Base-by-base conservation (phyloP, 1,140 invertebrate species). In the Drosophila insularis region DNA sequence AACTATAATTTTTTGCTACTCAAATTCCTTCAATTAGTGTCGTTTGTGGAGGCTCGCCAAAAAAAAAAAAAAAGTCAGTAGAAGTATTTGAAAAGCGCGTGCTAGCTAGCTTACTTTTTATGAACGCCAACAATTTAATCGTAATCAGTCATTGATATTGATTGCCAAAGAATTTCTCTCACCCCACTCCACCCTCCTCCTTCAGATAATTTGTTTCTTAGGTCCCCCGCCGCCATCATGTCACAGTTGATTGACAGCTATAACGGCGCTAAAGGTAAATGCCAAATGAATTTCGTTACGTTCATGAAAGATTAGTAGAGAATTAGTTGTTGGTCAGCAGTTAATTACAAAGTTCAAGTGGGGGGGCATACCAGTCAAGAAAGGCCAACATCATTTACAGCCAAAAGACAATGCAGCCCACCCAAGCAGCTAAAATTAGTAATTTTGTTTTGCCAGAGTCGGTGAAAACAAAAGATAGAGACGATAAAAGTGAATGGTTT, bases 311-410 rank as follows among this genome's bases (percentile, higher is more conserved):
- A 71, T 68, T 66, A 71, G 27, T 40, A n/a, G 40, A 63, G 43
- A 39, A 19, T 46, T 19, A 32, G 37, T 4, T 23, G 39, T 0
- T 72, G 67, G 76, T 85, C 80, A 84, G 65, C 69, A 43, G 77
- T 71, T 77, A 60, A 43, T 68, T 46, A 58, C 81, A 71, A 81
- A 74, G 81, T 86, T 85, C 81, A 85, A 85, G 78, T 85, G 73
- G 65, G 65, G 50, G 60, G 74, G 62, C 74, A 64, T 77, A 58
- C 58, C 58, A 13, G 60, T 50, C 58, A 80, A 78, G 68, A 79
- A 60, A 65, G 66, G 75, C 46, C 14, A 63, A 50, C 21, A 50
- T 50, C 39, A 69, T 67, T 69, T 67, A 39, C n/a, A 78, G 68
- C 71, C 64, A 58, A 27, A 27, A 62, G 61, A 63, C 67, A 46